Base-by-base conservation (phyloP, 2,888 invertebrate species). In the Leuctra nigra region DNA sequence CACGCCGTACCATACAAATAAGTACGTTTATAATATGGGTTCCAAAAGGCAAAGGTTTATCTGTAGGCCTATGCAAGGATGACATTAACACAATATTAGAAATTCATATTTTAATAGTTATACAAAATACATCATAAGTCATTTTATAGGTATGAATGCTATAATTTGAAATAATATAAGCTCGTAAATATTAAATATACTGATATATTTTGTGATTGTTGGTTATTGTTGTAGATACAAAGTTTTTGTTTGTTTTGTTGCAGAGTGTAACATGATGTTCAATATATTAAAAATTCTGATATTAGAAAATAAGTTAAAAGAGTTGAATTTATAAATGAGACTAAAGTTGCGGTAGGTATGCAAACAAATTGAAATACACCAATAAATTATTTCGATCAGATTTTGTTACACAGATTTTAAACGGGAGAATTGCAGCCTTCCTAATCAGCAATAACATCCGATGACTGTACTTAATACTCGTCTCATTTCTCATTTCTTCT, bases 141-240 rank as follows among this genome's bases (percentile, higher is more conserved):
- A 47, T 59, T 59, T 59, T 55, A 56, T 54, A 59, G 56, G 59
- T 56, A 59, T 59, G 50, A 56, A 56, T 56, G 44, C 38, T 41
- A 57, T 56, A 41, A 59, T 59, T 59, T 54, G 20, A 53, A 47
- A 56, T 35, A 50, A 57, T 54, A 55, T 55, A 58, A 55, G 36
- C 59, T 52, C 54, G 53, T 16, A 53, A 60, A 54, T 46, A 53
- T 53, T 50, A 54, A 60, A 47, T 39, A 53, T 47, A 57, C 47
- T 50, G 33, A 50, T 60, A 60, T 60, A 60, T 60, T 60, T 60
- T 60, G 55, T 60, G 57, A 60, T 57, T 35, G 60, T 60, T 60
- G 57, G 55, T 60, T 60, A 60, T 57, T 60, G 60, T 55, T 60
- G 57, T 57, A 60, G 60, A 55, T 35, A 57, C 50, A 59, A 53